Evolutionary conservation across 2,888 invertebrate species (phyloP).

Genomic region (Zeuzera pyrina): DNA sequence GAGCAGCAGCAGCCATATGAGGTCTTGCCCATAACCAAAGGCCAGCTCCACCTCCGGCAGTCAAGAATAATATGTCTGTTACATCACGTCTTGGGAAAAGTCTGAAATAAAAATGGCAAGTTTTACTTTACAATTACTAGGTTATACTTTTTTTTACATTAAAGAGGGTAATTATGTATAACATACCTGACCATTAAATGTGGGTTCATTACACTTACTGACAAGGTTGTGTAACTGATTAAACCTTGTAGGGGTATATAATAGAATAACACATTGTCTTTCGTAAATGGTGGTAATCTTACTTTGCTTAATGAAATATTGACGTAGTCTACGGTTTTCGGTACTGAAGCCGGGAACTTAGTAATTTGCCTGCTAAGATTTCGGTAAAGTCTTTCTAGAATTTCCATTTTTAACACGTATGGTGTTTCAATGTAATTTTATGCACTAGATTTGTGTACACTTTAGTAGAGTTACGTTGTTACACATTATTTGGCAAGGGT

Average conservation of each 20-base stretch:
- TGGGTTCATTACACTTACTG: constrained; percentile 90
- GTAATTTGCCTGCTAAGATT: constrained; percentile 38
- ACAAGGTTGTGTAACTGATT: constrained; percentile 83
- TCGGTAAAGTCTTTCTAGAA: constrained; percentile 47
- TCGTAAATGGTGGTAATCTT: constrained; percentile 77
- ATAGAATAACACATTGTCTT: constrained; percentile 80
- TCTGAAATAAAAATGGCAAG: constrained; percentile 56
- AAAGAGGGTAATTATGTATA: constrained; percentile 1
- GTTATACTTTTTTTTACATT: not conserved
- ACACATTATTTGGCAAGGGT: constrained; percentile 64
- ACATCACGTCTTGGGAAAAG: constrained; percentile 82
- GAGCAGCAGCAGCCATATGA: constrained; percentile 79
- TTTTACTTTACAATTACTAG: not conserved
- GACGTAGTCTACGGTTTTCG: constrained; percentile 46
- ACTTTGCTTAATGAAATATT: constrained; percentile 52
- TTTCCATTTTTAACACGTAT: constrained; percentile 39
- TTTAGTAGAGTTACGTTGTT: constrained; percentile 41
- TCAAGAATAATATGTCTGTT: constrained; percentile 85
- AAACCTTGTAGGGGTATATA: constrained; percentile 85
- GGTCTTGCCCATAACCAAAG: constrained; percentile 87
- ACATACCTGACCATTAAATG: constrained; percentile 79
- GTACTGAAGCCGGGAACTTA: constrained; percentile 37
- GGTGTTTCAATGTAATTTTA: constrained; percentile 10
- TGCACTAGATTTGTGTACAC: constrained; percentile 28
- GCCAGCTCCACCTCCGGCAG: constrained; percentile 86